Evolutionary conservation across 2,797 vertebrate species (phyloP), one percentile per base, ranked within the genome.

Genomic region (Poecilia gillii): DNA sequence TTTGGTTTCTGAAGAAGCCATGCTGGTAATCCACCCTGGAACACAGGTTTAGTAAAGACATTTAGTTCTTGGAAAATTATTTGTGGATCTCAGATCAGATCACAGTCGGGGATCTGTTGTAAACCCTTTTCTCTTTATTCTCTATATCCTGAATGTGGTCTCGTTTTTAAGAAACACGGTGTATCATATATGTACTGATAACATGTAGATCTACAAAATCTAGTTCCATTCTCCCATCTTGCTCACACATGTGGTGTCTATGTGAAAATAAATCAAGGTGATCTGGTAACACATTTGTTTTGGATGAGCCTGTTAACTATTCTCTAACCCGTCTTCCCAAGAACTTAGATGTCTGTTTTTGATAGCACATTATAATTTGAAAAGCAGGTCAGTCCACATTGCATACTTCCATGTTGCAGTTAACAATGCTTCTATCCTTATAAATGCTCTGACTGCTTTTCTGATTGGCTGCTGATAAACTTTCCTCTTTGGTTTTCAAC

Each of bases 1-100:
- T 96, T 94, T 71, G 96, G 95, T 82, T 97, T 97, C 87, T 96
- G 93, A 74, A 99, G 96, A 74, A 99, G 92, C 98, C 98, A 99
- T 5, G 97, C 95, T 6, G 98, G 98, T 75, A 99, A 92, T 71
- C 98, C 98, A 33, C 98, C 98, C 98, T 99, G 82, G 0, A 28
- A 53, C 11, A 80, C 51, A 77, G 62, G 62, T 46, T 28, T 43
- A 46, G 41, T 8, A 6, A 43, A 43, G 66, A 70, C 13, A 43
- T 43, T 43, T 70, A 53, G 23, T 43, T 43, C 43, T 43, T 41
- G 23, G 23, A 5, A 43, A 70, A 70, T 70, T 2, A 70, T 43
- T 70, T 12, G 4, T 25, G 11, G 13, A 70, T 43, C 39, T 43
- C 23, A n/a, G 25, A 12, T 43, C 62, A 36, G 62, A 64, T 64